Base-by-base conservation (phyloP, 2,113 vertebrate genomes). In the Chionis minor region DNA sequence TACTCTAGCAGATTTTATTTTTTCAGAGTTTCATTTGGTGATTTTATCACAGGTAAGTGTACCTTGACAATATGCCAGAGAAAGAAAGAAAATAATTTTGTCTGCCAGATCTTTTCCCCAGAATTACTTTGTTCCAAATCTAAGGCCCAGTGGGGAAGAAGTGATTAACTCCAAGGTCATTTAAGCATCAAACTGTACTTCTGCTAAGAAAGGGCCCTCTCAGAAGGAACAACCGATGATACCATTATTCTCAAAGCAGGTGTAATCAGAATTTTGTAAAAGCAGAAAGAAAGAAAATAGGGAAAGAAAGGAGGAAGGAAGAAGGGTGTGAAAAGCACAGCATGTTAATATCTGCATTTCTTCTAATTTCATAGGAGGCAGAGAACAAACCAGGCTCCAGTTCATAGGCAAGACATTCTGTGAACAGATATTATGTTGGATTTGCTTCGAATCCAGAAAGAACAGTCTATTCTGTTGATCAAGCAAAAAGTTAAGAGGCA, bases 31-130 rank as follows among this genome's bases (percentile, higher is more conserved):
- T 89, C 26, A 38, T 63, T 65, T 72, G 49, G 33, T 80, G 44
- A 33, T 92, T 94, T 94, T 89, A 49, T 79, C 17, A 89, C 33
- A 87, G 73, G 83, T 88, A 94, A 79, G 81, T 38, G 20, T 75
- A 91, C 42, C 22, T 94, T 91, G 73, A 94, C 52, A 81, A n/a
- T 70, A 84, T 42, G 80, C 59, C 86, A 95, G 63, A 59, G 44
- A 92, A 94, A 94, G 38, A 90, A 95, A 82, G 56, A 94, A 96
- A 95, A 70, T 70, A 78, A 91, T 86, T 92, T 87, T 4, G n/a
- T 89, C 78, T 82, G 81, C 81, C 56, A 95, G 72, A 49, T 93
- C 72, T 87, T 92, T 91, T 81, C 20, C 44, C 17, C 49, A 79
- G 56, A 91, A 95, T 90, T 79, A 92, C 61, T 82, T 94, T 94